Evolutionary conservation across 2,113 vertebrate genomes (phyloP).

Genomic region (Melanostigma gelatinosum): DNA sequence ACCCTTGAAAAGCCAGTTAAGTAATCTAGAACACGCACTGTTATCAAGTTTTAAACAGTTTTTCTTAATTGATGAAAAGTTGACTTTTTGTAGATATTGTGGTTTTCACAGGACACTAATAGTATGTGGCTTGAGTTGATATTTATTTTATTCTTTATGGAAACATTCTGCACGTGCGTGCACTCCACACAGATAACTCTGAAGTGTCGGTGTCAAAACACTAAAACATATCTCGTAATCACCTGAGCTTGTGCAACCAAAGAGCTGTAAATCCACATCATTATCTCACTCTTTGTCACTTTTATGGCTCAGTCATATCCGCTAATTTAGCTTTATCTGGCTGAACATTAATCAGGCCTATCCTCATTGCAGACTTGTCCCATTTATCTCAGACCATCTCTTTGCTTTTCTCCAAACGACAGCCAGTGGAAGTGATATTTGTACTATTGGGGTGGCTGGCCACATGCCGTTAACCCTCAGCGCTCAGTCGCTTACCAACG

Average conservation of each 20-base stretch:
- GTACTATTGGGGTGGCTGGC: constrained; percentile 38
- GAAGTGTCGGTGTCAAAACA: constrained; percentile 10
- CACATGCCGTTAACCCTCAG: constrained; percentile 16
- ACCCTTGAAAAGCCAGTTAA: neutral
- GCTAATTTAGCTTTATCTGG: constrained; percentile 50
- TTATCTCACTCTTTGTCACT: constrained; percentile 58
- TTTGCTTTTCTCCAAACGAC: neutral
- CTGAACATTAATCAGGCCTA: constrained; percentile 57
- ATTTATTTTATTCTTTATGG: neutral
- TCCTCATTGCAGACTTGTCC: constrained; percentile 38
- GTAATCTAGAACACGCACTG: neutral
- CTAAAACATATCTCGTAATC: constrained; percentile 30
- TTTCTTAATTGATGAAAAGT: neutral
- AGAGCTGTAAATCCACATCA: constrained; percentile 53
- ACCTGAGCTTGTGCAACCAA: constrained; percentile 27
- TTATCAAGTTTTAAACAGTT: neutral
- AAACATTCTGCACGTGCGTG: neutral
- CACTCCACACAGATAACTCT: neutral
- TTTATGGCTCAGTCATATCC: constrained; percentile 57
- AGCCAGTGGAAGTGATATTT: constrained; percentile 43
- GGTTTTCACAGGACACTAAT: neutral
- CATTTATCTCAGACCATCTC: constrained; percentile 36
- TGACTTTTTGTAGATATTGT: neutral
- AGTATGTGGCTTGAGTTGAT: neutral
- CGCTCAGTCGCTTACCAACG: neutral